Conservation (phyloP, 2,797 vertebrate genomes). For the Eulemur mongoz region DNA sequence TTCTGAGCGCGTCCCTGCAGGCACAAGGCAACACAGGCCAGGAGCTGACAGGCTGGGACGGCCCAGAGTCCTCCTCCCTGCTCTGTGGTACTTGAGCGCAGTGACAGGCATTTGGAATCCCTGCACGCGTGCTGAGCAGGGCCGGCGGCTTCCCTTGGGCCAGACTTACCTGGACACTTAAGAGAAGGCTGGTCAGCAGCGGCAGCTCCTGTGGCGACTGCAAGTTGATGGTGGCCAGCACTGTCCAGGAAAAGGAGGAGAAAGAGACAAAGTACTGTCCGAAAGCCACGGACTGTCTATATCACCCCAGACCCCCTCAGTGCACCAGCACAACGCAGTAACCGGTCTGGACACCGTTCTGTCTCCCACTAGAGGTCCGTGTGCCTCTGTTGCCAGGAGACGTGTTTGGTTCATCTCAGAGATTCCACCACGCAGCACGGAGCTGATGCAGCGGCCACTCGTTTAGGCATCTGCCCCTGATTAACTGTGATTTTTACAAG, state of each 20-base stretch:
- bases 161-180: constrained; percentile 48
- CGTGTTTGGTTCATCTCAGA: background rate
- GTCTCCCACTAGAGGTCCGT: background rate
- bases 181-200: constrained; percentile 14
- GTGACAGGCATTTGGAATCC: background rate
- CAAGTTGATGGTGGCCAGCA: constrained; percentile 73
- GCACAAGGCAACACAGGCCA: accelerated
- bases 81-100: accelerated
- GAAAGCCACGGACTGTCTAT: background rate
- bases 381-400: background rate
- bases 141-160: background rate
- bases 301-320: background rate
- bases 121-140: accelerated
- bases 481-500: background rate
- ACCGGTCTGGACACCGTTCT: background rate
- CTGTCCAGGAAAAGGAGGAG: background rate
- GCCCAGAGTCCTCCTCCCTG: background rate
- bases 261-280: background rate
- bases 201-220: constrained; percentile 58
- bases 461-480: background rate
- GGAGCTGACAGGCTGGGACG: background rate
- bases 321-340: background rate
- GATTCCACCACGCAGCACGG: background rate
- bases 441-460: background rate
- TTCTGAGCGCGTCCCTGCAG: accelerated